phyloP scores from a whole-genome alignment of 2,797 vertebrate genomes.

The Helostoma temminkii region DNA sequence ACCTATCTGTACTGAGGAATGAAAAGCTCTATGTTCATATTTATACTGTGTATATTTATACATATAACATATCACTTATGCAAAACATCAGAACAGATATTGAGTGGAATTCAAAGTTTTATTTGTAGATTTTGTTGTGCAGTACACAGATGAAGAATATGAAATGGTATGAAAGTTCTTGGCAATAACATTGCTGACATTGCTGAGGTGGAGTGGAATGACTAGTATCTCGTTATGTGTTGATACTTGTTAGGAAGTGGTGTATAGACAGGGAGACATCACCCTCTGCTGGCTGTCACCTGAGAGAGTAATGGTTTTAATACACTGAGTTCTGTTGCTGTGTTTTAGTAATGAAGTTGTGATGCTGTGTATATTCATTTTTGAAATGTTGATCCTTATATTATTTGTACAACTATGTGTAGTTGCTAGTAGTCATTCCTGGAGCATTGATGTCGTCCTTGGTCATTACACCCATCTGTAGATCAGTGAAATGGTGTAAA shows the following conservation, averaged over 20 bases:
- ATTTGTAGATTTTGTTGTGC: no score
- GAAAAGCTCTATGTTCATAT: no score
- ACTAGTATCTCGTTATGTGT: background rate
- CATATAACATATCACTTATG: no score
- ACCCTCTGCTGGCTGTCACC: conserved; percentile 35
- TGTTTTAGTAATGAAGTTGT: background rate
- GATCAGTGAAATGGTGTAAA: background rate
- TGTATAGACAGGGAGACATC: background rate
- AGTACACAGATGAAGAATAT: no score
- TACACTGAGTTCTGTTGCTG: background rate
- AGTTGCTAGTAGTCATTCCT: background rate
- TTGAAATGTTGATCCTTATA: background rate
- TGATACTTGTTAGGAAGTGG: background rate
- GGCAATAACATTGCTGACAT: background rate
- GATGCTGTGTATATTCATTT: background rate
- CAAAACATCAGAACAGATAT: no score
- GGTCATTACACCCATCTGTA: background rate
- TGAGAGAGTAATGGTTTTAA: background rate
- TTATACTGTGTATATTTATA: no score
- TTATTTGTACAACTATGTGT: background rate
- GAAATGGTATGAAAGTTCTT: no score
- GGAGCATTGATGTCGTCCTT: background rate
- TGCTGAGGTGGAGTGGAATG: background rate
- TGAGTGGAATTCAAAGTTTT: no score
- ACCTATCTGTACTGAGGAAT: no score